Conservation (phyloP, 2,113 vertebrate genomes). For the Apteryx mantelli region DNA sequence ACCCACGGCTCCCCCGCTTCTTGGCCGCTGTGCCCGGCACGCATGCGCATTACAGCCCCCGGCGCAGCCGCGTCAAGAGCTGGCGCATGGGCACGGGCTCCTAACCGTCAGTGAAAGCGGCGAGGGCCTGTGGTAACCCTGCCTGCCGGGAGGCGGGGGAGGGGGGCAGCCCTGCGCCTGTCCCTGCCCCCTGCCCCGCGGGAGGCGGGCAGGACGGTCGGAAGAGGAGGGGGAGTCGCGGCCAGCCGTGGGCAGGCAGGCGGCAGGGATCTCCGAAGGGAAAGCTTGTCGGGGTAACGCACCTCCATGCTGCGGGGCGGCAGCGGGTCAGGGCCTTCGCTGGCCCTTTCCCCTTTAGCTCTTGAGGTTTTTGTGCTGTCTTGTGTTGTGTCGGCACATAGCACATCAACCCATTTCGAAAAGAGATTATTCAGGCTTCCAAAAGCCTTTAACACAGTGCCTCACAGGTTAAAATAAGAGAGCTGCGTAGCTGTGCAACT, state of each 20-base stretch:
- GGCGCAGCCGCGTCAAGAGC: rapidly evolving
- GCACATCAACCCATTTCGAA: too few relatives aligned
- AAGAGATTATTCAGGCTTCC: rapidly evolving
- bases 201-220: too few relatives aligned
- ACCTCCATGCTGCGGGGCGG: rapidly evolving
- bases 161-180: neutral
- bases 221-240: too few relatives aligned
- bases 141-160: neutral
- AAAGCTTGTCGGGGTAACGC: rapidly evolving
- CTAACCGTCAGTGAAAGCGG: too few relatives aligned
- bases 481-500: neutral
- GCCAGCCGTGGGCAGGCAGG: rapidly evolving
- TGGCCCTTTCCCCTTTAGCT: neutral
- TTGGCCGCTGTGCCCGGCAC: rapidly evolving
- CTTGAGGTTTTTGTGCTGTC: too few relatives aligned
- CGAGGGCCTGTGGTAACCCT: neutral
- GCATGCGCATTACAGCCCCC: neutral
- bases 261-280: too few relatives aligned
- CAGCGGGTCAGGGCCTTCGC: rapidly evolving
- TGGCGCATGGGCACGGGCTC: neutral
- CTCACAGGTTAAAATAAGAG: too few relatives aligned
- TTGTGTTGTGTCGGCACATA: too few relatives aligned
- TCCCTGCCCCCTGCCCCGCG: too few relatives aligned
- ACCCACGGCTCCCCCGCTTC: rapidly evolving
- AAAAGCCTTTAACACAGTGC: rapidly evolving